Evolutionary conservation across 2,888 invertebrate species (phyloP).

Genomic region (Aspidapion aeneum): DNA sequence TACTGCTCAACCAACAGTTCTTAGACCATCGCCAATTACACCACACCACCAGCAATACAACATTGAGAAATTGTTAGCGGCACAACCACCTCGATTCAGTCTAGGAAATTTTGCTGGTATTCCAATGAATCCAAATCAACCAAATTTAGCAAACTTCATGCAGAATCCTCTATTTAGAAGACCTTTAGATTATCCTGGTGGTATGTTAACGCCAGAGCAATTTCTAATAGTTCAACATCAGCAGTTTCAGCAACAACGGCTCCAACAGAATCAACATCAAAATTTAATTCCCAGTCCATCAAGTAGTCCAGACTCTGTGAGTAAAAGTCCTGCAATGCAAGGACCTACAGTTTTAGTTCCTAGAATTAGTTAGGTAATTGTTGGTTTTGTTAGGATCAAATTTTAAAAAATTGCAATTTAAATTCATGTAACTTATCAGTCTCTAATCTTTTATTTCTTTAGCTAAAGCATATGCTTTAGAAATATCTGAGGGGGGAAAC

Average conservation of each 20-base stretch:
- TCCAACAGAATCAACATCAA: neutral
- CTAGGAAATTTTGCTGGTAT: conserved; percentile 3
- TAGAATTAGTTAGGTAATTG: neutral
- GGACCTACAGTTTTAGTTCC: neutral
- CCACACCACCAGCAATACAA: conserved; percentile 46
- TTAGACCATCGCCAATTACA: conserved; percentile 51
- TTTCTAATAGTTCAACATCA: conserved; percentile 34
- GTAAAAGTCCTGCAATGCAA: neutral
- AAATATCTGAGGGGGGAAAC: no score
- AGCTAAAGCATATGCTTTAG: no score
- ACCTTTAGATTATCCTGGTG: conserved; percentile 50
- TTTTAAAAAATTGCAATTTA: neutral
- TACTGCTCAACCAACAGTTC: conserved; percentile 46
- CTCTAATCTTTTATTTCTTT: no score
- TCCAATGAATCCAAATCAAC: neutral
- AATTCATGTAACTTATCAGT: no score
- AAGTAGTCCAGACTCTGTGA: neutral
- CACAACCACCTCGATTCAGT: conserved; percentile 37
- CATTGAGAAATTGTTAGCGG: conserved; percentile 43
- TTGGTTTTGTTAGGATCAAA: neutral
- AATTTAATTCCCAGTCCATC: neutral
- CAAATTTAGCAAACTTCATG: no score
- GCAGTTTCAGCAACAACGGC: conserved; percentile 14
- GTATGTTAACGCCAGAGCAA: conserved; percentile 47
- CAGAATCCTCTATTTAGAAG: conserved; percentile 45